Conservation (phyloP, 2,113 vertebrate species). For the Aepyceros melampus region DNA sequence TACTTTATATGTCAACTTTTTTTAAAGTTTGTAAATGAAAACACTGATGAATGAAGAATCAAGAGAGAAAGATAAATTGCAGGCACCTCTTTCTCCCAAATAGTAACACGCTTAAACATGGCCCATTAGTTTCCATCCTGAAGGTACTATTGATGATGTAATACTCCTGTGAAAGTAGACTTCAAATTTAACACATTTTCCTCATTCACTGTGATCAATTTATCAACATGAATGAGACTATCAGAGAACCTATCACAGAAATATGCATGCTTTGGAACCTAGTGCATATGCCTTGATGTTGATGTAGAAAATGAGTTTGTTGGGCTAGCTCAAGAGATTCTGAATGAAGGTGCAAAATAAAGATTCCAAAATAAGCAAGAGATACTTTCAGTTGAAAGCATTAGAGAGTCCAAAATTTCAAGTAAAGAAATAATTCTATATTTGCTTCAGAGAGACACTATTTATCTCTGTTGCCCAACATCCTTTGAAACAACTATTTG, state of each 20-base stretch:
- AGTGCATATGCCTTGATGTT: neutral
- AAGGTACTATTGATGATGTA: neutral
- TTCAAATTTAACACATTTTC: neutral
- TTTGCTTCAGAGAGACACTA: constrained; percentile 52
- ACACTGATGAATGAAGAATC: neutral
- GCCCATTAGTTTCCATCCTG: neutral
- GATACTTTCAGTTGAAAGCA: neutral
- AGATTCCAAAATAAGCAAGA: constrained; percentile 32
- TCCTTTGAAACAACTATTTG: constrained; percentile 64
- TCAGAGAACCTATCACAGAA: neutral
- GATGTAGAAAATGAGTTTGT: constrained; percentile 14
- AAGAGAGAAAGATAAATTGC: neutral
- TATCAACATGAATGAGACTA: neutral
- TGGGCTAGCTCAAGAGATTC: neutral
- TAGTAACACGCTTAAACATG: neutral
- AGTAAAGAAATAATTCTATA: constrained; percentile 25
- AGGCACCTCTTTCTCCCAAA: neutral
- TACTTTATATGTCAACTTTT: neutral
- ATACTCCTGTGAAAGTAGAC: neutral
- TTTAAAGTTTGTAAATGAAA: neutral
- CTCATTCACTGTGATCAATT: constrained; percentile 19
- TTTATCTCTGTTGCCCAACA: constrained; percentile 72
- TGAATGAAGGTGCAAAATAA: neutral
- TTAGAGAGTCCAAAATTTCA: neutral
- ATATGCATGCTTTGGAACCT: neutral